Percentiles rank a stretch among this genome's conserved stretches.
Conservation (phyloP, 2,113 vertebrate genomes). For the Butorides virescens region DNA sequence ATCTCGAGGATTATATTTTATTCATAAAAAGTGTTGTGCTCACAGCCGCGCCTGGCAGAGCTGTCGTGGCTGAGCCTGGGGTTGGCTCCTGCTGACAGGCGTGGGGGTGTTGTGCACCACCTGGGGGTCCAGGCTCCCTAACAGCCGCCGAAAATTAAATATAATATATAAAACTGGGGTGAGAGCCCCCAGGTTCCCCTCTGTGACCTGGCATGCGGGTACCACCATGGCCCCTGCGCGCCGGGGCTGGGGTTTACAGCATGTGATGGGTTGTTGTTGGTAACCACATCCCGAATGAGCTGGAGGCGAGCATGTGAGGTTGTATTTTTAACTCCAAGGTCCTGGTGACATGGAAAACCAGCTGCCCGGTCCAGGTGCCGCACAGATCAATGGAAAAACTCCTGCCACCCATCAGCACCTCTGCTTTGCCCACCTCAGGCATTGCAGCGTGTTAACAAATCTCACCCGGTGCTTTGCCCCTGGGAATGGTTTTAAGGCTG, state of each 20-base stretch:
- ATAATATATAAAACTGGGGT: background rate
- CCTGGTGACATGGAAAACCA: constrained; percentile 19
- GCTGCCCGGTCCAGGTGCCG: background rate
- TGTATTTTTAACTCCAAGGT: constrained; percentile 54
- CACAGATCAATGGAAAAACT: background rate
- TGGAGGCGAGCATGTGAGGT: background rate
- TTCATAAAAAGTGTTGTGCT: background rate
- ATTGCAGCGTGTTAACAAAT: rapidly evolving
- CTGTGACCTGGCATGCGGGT: background rate
- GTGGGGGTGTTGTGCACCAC: background rate
- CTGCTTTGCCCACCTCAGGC: background rate
- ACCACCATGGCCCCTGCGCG: rapidly evolving
- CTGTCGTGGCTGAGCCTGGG: background rate
- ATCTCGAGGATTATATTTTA: background rate
- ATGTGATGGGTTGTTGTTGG: constrained; percentile 22
- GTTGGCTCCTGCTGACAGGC: background rate
- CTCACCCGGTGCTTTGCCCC: background rate
- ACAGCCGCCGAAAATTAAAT: background rate
- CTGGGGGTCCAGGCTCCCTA: background rate
- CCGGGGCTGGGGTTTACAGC: background rate
- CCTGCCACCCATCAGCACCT: background rate
- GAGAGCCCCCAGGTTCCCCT: background rate
- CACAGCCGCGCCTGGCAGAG: background rate
- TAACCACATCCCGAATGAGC: background rate
- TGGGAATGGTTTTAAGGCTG: rapidly evolving